A percentile compares a stretch with the other conserved stretches of the same genome.
These are phyloP conservation scores for Sarotherodon lohbergeri DNA, from an alignment of 2,113 vertebrate genomes.

Conservation along the genomic window DNA sequence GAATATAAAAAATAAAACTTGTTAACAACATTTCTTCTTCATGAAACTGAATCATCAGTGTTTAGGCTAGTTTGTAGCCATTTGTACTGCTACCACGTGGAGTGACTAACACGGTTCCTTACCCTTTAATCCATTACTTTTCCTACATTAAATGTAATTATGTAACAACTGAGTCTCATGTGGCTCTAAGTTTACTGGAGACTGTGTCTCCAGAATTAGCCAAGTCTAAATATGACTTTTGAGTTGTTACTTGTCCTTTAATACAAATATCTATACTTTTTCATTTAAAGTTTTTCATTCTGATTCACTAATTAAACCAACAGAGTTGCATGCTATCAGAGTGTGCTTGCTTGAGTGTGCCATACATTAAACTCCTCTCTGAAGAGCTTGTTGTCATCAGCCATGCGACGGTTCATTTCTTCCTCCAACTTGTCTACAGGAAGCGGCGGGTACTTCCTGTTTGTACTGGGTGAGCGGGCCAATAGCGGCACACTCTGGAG, in stretches of 20 bases:
- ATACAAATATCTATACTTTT: neutral
- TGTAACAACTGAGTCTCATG: neutral
- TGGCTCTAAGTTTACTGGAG: neutral
- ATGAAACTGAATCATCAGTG: neutral
- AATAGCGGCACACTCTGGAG: conserved; percentile 95
- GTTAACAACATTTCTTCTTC: neutral
- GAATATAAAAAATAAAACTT: neutral
- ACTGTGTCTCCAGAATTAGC: neutral
- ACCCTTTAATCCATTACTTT: neutral
- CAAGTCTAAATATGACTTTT: neutral
- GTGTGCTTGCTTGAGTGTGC: neutral
- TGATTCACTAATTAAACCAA: neutral
- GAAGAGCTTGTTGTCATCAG: conserved; percentile 98
- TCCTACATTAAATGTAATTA: neutral
- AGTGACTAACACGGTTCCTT: neutral
- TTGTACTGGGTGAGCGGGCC: conserved; percentile 95
- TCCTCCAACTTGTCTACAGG: conserved; percentile 95
- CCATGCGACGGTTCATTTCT: conserved; percentile 97
- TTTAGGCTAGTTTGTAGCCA: neutral
- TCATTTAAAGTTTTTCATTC: neutral
- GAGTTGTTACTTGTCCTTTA: neutral
- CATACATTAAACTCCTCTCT: conserved; percentile 95
- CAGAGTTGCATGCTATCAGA: neutral
- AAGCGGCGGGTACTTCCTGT: conserved; percentile 95
- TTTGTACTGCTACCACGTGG: neutral